phyloP scores from a whole-genome alignment of 1,140 invertebrate species.

The Trichonephila inaurata region DNA sequence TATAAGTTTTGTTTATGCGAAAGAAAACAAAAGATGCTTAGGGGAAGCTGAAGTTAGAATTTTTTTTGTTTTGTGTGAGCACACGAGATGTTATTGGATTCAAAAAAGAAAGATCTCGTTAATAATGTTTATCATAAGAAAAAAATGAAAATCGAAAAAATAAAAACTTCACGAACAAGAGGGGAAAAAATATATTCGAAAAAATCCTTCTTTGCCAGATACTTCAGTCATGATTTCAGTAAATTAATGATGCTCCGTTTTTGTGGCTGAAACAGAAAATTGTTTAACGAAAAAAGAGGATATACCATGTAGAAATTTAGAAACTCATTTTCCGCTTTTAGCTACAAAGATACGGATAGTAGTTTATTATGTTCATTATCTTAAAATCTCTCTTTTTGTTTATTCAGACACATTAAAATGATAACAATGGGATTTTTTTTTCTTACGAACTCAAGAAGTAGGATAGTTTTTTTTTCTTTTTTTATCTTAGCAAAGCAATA shows the following conservation, averaged over 20 bases:
- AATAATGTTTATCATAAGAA: not conserved
- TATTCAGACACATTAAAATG: not conserved
- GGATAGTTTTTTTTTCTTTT: too few relatives aligned
- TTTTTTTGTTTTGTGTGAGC: not conserved
- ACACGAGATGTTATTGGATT: not conserved
- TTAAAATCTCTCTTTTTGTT: not conserved
- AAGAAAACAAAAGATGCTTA: not conserved
- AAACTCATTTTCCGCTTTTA: not conserved
- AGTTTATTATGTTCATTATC: slow-evolving; percentile 18
- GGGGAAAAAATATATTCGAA: not conserved
- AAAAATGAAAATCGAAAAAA: not conserved
- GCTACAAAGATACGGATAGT: not conserved
- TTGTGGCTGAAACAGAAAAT: not conserved
- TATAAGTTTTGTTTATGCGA: not conserved
- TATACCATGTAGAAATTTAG: not conserved
- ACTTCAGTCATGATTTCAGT: not conserved
- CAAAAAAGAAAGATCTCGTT: not conserved
- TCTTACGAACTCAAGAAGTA: too few relatives aligned
- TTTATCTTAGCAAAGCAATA: too few relatives aligned
- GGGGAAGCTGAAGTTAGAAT: too few relatives aligned
- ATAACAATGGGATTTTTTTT: too few relatives aligned
- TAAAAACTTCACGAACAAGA: not conserved
- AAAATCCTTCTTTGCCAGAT: too few relatives aligned
- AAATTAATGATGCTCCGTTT: not conserved
- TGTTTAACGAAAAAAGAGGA: not conserved